Conservation (phyloP, 2,888 invertebrate species). For the Agrenia bidenticulata region DNA sequence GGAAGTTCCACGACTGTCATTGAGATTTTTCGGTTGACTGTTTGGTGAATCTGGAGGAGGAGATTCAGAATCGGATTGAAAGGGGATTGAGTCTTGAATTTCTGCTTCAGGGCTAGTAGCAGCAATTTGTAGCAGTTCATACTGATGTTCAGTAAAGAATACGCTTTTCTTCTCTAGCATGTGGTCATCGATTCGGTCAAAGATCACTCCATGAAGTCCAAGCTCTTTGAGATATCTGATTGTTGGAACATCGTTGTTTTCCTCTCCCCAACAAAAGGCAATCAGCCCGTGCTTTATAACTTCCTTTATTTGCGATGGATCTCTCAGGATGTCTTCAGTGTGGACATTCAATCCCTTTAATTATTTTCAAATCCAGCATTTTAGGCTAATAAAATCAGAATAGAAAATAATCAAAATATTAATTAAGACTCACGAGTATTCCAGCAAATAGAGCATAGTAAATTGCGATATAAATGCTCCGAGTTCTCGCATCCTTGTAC, state of each 20-base stretch:
- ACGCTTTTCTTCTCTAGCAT: conserved; percentile 37
- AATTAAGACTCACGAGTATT: conserved; percentile 63
- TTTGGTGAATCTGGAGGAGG: not conserved
- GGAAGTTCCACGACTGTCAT: no score
- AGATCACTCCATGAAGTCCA: conserved; percentile 93
- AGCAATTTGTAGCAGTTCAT: conserved; percentile 32
- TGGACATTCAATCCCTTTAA: conserved; percentile 82
- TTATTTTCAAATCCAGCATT: no score
- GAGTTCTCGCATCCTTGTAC: conserved; percentile 82
- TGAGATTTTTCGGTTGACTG: no score
- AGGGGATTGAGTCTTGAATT: conserved; percentile 1
- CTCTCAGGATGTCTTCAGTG: conserved; percentile 84
- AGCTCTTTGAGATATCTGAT: conserved; percentile 82
- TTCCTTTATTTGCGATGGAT: conserved; percentile 75
- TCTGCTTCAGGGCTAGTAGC: conserved; percentile 13
- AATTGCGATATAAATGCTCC: conserved; percentile 76
- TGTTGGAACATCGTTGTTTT: conserved; percentile 83
- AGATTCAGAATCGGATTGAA: not conserved
- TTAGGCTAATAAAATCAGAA: not conserved
- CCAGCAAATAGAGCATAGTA: conserved; percentile 78
- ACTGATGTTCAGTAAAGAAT: conserved; percentile 37
- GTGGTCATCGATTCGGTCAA: conserved; percentile 69
- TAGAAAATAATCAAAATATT: not conserved
- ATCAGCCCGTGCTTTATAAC: conserved; percentile 79
- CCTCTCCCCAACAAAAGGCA: conserved; percentile 97